Evolutionary conservation across 2,797 vertebrate genomes (phyloP).

Genomic region (Hippopotamyrus pictus): DNA sequence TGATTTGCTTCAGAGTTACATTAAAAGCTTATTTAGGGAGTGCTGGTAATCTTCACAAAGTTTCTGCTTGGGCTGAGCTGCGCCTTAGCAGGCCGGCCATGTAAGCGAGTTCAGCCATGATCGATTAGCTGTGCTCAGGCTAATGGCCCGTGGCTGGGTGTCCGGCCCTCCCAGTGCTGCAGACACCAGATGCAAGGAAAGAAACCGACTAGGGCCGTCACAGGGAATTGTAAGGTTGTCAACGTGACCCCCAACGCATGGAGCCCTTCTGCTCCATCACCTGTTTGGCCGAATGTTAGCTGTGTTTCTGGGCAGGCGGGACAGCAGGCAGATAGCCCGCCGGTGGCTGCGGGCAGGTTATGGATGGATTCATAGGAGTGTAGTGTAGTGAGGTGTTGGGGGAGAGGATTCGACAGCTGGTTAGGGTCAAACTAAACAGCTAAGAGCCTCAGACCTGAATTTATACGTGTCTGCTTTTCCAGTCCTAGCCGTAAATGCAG

Average conservation of each 20-base stretch:
- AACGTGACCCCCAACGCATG: background rate
- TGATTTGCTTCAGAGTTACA: background rate
- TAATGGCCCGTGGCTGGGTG: background rate
- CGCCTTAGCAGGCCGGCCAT: background rate
- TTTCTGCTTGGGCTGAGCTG: background rate
- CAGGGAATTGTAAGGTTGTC: background rate
- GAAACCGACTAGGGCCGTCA: background rate
- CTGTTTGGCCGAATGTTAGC: background rate
- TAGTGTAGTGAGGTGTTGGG: background rate
- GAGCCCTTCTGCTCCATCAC: background rate
- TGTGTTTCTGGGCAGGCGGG: background rate
- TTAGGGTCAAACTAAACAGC: background rate
- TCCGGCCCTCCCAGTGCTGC: background rate
- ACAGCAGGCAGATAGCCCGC: background rate
- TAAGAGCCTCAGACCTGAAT: background rate
- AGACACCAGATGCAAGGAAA: background rate
- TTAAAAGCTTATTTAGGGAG: background rate
- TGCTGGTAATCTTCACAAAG: background rate
- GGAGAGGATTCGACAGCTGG: background rate
- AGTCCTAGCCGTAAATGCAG: background rate
- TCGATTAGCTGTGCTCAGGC: background rate
- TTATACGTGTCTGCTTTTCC: background rate
- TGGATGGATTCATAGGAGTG: background rate
- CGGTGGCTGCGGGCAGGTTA: background rate
- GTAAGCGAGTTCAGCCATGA: background rate